Evolutionary conservation across 2,888 invertebrate genomes (phyloP), one percentile per base, ranked within the genome.

Genomic region (Andrena camellia): DNA sequence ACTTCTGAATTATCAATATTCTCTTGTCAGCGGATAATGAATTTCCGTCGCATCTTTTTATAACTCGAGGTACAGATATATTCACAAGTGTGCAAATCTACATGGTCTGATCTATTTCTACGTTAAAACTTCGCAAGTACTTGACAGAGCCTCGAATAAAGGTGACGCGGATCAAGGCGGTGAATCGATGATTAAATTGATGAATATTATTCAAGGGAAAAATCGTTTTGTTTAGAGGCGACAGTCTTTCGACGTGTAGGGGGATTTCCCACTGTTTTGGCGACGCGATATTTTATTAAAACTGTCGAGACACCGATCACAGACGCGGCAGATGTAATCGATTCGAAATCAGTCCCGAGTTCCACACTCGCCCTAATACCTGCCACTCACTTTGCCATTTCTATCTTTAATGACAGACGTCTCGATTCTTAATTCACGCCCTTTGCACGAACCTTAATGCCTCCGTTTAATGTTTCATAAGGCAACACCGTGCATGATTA

Each of bases 271-370:
- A 23, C 33, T 66, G 59, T 13, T 33, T 17, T 42, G 42, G 42
- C 13, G 31, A 23, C 64, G 50, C 42, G 42, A 75, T 81, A 71
- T 82, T 70, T 82, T 76, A 82, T 83, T 81, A 81, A 72, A 72
- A 13, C 76, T 60, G 72, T 64, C 81, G 68, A 72, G 68, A 78
- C 67, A 57, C 60, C 54, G 52, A 69, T 75, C 68, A 35, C 52
- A 57, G 50, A 66, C 62, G 67, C 20, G 70, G 35, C 33, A 57
- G 60, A 70, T 76, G 67, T 42, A 62, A 78, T 82, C 74, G 83
- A 83, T 74, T 78, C 54, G 74, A 69, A 78, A 83, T 83, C 83
- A 69, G 70, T 71, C 57, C 63, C 33, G 62, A 52, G 66, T 66
- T 73, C 66, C 78, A 72, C 67, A 77, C 33, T 81, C 77, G 62